Evolutionary conservation across 2,888 invertebrate genomes (phyloP), one percentile per base, ranked within the genome.

Genomic region (Nasonia oneida): DNA sequence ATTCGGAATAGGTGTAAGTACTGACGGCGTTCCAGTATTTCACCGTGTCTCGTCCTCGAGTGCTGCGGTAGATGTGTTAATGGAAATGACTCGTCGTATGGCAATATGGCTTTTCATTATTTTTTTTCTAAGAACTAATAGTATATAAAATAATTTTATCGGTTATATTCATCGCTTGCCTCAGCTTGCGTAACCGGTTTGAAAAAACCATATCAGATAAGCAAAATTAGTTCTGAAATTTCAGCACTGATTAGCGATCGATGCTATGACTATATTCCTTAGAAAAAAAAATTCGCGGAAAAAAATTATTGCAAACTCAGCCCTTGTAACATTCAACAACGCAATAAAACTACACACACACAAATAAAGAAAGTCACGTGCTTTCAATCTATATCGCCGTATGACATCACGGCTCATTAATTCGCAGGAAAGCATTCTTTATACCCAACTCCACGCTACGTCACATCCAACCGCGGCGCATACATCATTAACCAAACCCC

Each of bases 361-460:
- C 23, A 12, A 29, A 57, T 18, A 53, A 15, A 23, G 61, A 61
- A 61, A 23, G 61, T 61, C 23, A 67, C 67, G 67, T 67, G 67
- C 23, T 75, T 50, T 67, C 8, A 67, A 67, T 67, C 67, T 61
- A 33, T 61, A 61, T 67, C 12, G 29, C 33, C 15, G 4, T 23
- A 23, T 37, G 42, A 67, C 67, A 67, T 67, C n/a, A 39, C 23
- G 77, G 42, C 12, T 64, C 77, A 64, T 77, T 15, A 47, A 67
- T 78, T 78, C 78, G 23, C 0, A 47, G 78, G 67, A 78, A 67
- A 42, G 6, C 8, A 29, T 67, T 29, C n/a, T n/a, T 67, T 67
- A 33, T 67, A 33, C 67, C 14, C 77, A 23, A 61, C n/a, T 39
- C 14, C 33, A 39, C 61, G 5, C 37, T 61, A 61, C 23, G 47